A percentile compares a stretch with the other conserved stretches of the same genome.
These are phyloP conservation scores for Acleris laterana DNA, from an alignment of 2,888 invertebrate genomes.

Conservation along the genomic window DNA sequence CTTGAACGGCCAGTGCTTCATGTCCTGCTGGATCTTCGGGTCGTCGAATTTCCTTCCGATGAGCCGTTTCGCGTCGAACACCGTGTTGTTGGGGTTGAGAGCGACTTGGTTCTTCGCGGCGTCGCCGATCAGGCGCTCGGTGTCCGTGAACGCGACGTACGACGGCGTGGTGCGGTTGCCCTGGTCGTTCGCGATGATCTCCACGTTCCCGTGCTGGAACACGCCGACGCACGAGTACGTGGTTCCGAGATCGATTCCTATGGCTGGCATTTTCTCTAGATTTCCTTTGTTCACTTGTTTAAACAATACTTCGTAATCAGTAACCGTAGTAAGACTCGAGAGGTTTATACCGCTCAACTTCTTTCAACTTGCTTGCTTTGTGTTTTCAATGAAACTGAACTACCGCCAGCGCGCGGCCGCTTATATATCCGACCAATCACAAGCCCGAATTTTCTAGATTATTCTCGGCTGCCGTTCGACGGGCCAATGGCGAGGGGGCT, in stretches of 20 bases:
- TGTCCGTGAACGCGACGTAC: conserved; percentile 88
- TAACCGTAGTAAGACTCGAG: conserved; percentile 24
- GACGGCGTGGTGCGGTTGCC: conserved; percentile 92
- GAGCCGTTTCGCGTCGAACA: conserved; percentile 89
- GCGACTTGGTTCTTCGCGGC: conserved; percentile 87
- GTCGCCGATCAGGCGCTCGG: conserved; percentile 83
- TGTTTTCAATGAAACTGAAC: conserved; percentile 39
- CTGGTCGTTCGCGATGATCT: conserved; percentile 91
- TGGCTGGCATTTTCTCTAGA: conserved; percentile 42
- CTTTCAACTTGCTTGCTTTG: conserved; percentile 34
- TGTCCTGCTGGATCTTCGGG: conserved; percentile 87
- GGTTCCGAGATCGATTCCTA: conserved; percentile 82
- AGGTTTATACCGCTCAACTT: conserved; percentile 21
- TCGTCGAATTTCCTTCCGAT: conserved; percentile 90
- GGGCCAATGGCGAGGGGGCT: conserved; percentile 14
- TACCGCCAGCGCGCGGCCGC: conserved; percentile 21
- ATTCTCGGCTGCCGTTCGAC: conserved; percentile 17
- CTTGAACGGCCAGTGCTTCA: conserved; percentile 91
- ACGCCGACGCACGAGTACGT: conserved; percentile 90
- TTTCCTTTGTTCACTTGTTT: conserved; percentile 30
- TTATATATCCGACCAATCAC: conserved; percentile 43
- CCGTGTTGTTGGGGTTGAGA: conserved; percentile 87
- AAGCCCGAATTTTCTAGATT: conserved; percentile 37
- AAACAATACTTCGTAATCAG: conserved; percentile 20
- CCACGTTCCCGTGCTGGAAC: conserved; percentile 88